A percentile compares a stretch with the other conserved stretches of the same genome.
Evolutionary conservation across 2,888 invertebrate genomes (phyloP).

Genomic region (Chaitophorus viminalis): DNA sequence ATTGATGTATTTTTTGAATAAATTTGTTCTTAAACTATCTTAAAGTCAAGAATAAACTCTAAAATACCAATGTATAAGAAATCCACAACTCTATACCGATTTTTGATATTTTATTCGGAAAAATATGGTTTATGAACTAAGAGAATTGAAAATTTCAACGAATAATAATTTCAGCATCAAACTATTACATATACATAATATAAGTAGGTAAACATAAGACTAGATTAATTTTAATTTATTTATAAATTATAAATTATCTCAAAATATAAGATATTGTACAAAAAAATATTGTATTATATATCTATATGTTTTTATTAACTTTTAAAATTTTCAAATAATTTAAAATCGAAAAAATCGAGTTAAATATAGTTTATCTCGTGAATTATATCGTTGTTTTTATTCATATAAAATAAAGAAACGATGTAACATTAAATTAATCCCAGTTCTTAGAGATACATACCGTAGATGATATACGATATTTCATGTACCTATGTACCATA

Average conservation of each 20-base stretch:
- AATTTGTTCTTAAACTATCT: neutral
- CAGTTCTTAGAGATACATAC: too few species aligned
- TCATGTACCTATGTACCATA: too few species aligned
- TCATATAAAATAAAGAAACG: too few species aligned
- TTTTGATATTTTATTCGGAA: neutral
- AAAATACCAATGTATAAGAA: neutral
- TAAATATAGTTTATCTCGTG: too few species aligned
- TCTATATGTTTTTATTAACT: neutral
- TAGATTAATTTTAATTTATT: too few species aligned
- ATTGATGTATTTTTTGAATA: neutral
- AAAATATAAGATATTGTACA: too few species aligned
- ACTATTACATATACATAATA: neutral
- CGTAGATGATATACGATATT: too few species aligned
- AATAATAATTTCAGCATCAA: neutral
- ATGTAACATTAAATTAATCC: too few species aligned
- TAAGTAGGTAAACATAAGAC: neutral
- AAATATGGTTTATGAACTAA: neutral
- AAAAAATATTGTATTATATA: too few species aligned
- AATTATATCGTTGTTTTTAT: neutral
- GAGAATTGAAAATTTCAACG: neutral
- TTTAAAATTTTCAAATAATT: neutral
- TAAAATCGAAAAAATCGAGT: too few species aligned
- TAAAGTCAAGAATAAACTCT: neutral
- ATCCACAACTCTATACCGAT: neutral
- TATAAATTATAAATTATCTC: too few species aligned